Evolutionary conservation across 2,888 invertebrate genomes (phyloP), one percentile per base, ranked within the genome.

Genomic region (Polydrusus tereticollis): DNA sequence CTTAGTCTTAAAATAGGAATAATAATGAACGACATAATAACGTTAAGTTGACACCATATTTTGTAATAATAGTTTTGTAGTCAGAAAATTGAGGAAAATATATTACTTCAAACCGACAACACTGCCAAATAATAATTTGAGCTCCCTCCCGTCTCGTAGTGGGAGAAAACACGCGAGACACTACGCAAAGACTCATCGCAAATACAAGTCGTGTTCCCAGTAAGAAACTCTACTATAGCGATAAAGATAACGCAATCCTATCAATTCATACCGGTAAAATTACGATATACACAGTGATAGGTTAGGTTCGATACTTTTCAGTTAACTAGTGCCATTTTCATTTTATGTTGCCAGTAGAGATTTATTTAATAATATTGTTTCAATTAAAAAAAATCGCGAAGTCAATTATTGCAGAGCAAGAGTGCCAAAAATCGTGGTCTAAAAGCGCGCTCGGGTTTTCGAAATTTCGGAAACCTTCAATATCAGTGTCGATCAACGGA

Each of bases 161-260:
- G 74, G 59, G 74, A 72, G 72, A 69, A 60, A 62, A 65, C 72
- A 52, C 74, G 72, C 74, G 72, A 72, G 74, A 74, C 66, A 69
- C 58, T 65, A 72, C 72, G 74, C 72, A 69, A 72, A 68, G 74
- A 74, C 62, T 72, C 74, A 65, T 72, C 74, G 50, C 57, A 33
- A 50, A 29, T 26, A 47, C 33, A 69, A 55, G 68, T 59, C 52
- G 64, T 16, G 47, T 23, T 16, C 63, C 72, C 63, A 63, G 63
- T 72, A 72, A 69, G 73, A 73, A 73, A 73, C 73, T 69, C 68
- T 59, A 64, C 65, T 68, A 64, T 23, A 4, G 71, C 55, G 67
- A 62, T 67, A 72, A 43, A 21, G 60, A 63, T 69, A 47, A 55
- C 14, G 45, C 58, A 14, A 21, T 21, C 18, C 43, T 14, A 45